Evolutionary conservation across 2,113 vertebrate genomes (phyloP).

Genomic region (Centrocercus urophasianus): DNA sequence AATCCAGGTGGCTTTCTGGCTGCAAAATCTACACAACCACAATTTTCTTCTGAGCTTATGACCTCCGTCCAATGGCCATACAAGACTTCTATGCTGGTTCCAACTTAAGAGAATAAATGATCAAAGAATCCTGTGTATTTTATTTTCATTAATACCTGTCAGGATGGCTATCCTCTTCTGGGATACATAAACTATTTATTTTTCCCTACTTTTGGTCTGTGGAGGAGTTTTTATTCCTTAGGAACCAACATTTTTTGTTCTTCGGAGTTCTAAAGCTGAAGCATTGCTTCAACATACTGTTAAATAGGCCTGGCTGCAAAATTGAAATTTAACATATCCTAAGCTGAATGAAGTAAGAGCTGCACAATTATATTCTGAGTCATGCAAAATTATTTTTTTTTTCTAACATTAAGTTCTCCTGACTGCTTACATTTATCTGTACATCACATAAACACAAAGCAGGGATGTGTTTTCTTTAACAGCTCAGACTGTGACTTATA

Average conservation of each 20-base stretch:
- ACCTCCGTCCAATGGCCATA: neutral
- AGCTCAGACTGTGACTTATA: constrained; percentile 65
- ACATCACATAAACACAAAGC: constrained; percentile 64
- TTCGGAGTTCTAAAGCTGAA: neutral
- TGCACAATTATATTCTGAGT: constrained; percentile 10
- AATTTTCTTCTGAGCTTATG: neutral
- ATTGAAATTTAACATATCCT: neutral
- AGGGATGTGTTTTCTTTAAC: constrained; percentile 50
- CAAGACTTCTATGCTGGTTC: neutral
- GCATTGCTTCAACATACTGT: neutral
- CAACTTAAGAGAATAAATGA: neutral
- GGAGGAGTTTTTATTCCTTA: neutral
- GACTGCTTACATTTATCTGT: constrained; percentile 46
- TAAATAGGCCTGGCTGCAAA: neutral
- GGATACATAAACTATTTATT: constrained; percentile 8
- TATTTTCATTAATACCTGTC: neutral
- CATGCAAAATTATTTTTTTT: constrained; percentile 31
- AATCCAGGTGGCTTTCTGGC: neutral
- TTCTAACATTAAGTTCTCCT: constrained; percentile 40
- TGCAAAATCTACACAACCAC: neutral
- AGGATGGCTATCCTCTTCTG: neutral
- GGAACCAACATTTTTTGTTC: neutral
- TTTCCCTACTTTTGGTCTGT: constrained; percentile 17
- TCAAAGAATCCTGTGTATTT: neutral
- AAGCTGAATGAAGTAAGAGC: constrained; percentile 25